Base-by-base conservation (phyloP, 2,888 invertebrate species). In the Yponomeuta malinellus region DNA sequence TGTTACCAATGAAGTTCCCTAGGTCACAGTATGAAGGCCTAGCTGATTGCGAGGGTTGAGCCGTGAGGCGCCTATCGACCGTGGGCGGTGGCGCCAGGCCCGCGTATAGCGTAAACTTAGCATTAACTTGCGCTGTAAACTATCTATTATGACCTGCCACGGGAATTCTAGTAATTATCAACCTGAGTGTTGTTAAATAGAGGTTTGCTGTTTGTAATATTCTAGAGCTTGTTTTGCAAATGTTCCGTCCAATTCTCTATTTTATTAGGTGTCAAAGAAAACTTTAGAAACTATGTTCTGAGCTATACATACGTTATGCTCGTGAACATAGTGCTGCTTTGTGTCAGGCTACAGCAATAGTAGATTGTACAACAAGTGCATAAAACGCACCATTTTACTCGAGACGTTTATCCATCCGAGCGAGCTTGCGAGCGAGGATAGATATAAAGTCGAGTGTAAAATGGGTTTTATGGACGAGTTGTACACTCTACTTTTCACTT, bases 101-200 rank as follows among this genome's bases (percentile, higher is more conserved):
- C 75, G 74, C 76, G 33, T 78, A 79, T 79, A 79, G 75, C 76
- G 74, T 73, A 75, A 76, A 77, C 76, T 77, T 77, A 77, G 76
- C 76, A 76, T 79, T 78, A 80, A 73, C 76, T 71, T 71, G 68
- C 29, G 52, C 37, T 10, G 31, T 37, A 70, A 64, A 23, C 33
- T 70, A 65, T 48, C 48, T 65, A 70, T 70, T 70, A 70, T 70
- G 48, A 48, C 43, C 65, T 48, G 65, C 12, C 79, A 82, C 81
- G 81, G 80, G 74, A 76, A 82, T 80, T 81, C 79, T 79, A 82
- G 83, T 86, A 86, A 87, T 87, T 85, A 84, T 80, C 77, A 73
- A 74, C 74, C 75, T 68, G 72, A 72, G 52, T 59, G 52, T 59
- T 59, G 52, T 59, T 59, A 59, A 59, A 59, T 59, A 59, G 52